Base-by-base conservation (phyloP, 1,140 invertebrate genomes). In the Zaprionus ghesquierei region DNA sequence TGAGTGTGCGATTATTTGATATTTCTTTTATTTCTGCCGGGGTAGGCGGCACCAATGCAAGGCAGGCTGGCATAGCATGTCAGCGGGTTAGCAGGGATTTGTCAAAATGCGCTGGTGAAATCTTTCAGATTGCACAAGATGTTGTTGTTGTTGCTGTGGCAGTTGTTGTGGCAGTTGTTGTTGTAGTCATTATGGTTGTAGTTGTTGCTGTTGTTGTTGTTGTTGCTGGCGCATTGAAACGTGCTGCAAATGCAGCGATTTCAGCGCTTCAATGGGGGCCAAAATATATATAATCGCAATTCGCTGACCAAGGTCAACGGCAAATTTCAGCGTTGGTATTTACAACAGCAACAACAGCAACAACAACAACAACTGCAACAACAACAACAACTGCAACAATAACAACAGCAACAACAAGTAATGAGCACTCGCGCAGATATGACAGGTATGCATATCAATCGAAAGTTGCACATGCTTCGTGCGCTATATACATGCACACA, bases 81-180 rank as follows among this genome's bases (percentile, higher is more conserved):
- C 81, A 87, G 78, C 81, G 58, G 82, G 81, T 87, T 87, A 86
- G 81, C 81, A 86, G 81, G 82, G 82, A 86, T 86, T 87, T 86
- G 70, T 74, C 71, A 66, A 75, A 66, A 69, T 60, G 33, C 35
- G 59, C 51, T 65, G 81, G 75, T 66, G 78, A 81, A 86, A 86
- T 85, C 70, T 78, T 29, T 46, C 35, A 59, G 54, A 51, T 55
- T 35, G 38, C 68, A 33, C 38, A 46, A 15, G 41, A 29, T 44
- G 55, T 44, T 44, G 38, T 20, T 5, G 35, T 44, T 29, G n/a
- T 25, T 25, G 18, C 23, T 15, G 29, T 1, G 10, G 33, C 33
- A 46, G 25, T 46, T 55, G 56, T 22, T 35, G 46, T 15, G 20
- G 35, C 23, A 33, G 35, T 15, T 55, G 41, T 22, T 49, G 41